phyloP scores from a whole-genome alignment of 2,888 invertebrate genomes.

The Acronicta alni region DNA sequence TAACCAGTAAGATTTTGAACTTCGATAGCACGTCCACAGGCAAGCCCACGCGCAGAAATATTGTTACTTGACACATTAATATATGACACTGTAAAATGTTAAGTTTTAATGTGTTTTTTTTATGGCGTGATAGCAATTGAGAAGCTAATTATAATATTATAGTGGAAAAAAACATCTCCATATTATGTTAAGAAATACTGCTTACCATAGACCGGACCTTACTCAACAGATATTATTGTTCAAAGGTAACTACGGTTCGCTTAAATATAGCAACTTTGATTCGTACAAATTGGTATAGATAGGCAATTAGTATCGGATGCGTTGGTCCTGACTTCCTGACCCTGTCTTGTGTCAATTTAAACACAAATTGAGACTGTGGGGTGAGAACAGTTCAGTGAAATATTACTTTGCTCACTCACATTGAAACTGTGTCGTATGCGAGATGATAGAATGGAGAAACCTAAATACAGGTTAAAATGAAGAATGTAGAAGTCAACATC shows the following conservation, averaged over 20 bases:
- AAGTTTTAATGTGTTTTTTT: constrained; percentile 14
- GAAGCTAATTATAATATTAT: neutral
- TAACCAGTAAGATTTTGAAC: too few relatives aligned
- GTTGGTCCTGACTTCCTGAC: constrained; percentile 35
- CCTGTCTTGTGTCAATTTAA: constrained; percentile 28
- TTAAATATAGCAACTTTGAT: too few relatives aligned
- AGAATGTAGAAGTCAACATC: too few relatives aligned
- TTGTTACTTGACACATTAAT: too few relatives aligned
- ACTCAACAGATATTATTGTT: neutral
- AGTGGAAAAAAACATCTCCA: neutral
- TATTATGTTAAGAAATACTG: neutral
- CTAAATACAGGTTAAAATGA: too few relatives aligned
- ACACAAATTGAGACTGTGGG: constrained; percentile 26
- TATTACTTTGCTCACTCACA: constrained; percentile 5
- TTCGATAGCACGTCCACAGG: too few relatives aligned
- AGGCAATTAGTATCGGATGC: constrained; percentile 34
- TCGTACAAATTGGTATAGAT: constrained; percentile 12
- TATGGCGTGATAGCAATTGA: constrained; percentile 11
- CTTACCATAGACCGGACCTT: neutral
- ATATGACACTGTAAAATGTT: too few relatives aligned
- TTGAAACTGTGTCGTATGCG: too few relatives aligned
- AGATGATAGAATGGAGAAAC: too few relatives aligned
- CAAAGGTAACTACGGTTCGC: neutral
- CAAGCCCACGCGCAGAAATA: too few relatives aligned
- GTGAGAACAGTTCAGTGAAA: constrained; percentile 13